phyloP scores from a whole-genome alignment of 2,888 invertebrate species.

The Tupiocoris notatus region DNA sequence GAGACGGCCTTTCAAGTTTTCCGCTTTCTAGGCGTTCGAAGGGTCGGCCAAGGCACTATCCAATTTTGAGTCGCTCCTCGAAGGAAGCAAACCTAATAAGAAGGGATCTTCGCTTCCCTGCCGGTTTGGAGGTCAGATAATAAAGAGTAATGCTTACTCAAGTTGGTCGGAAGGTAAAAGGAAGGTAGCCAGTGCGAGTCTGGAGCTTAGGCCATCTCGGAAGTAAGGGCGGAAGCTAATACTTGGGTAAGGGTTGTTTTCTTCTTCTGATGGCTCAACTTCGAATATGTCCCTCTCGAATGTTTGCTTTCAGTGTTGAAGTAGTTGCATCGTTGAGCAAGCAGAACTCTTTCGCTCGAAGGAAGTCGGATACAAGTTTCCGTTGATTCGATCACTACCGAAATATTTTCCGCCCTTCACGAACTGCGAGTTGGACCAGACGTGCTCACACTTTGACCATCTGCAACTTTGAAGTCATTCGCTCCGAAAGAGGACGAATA shows the following conservation, averaged over 20 bases:
- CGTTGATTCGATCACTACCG: background rate
- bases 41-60: background rate
- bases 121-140: slow-evolving; percentile 40
- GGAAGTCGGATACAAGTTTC: slow-evolving; percentile 10
- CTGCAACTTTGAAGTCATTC: background rate
- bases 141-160: slow-evolving; percentile 40
- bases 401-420: background rate
- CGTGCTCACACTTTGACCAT: background rate
- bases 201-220: background rate
- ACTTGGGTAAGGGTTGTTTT: slow-evolving; percentile 33
- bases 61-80: slow-evolving; percentile 24
- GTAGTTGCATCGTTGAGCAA: background rate
- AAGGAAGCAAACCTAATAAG: slow-evolving; percentile 35
- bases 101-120: slow-evolving; percentile 25
- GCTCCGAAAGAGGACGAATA: no score
- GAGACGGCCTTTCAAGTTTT: slow-evolving; percentile 17
- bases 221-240: slow-evolving; percentile 18
- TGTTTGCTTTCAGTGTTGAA: slow-evolving; percentile 27
- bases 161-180: slow-evolving; percentile 9
- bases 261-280: slow-evolving; percentile 28
- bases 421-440: background rate
- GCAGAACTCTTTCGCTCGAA: background rate
- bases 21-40: background rate
- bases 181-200: background rate
- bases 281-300: slow-evolving; percentile 30